Base-by-base conservation (phyloP, 1,140 invertebrate genomes). In the Drosophila rhopaloa region DNA sequence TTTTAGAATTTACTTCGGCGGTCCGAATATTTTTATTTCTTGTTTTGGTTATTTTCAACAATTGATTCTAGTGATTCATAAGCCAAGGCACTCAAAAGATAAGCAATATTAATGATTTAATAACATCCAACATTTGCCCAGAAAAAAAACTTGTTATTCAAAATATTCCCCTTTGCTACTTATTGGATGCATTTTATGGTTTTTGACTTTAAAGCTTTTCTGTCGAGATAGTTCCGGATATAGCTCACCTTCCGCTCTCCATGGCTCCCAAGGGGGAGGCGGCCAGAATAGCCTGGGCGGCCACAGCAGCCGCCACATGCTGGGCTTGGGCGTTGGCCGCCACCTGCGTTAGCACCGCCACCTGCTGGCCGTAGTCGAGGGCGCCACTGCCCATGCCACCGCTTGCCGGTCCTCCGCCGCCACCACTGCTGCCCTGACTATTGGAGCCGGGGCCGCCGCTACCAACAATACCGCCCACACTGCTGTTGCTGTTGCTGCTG, bases 211-310 rank as follows among this genome's bases (percentile, higher is more conserved):
- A 19, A 1, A 19, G 19, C 37, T 37, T 37, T 38, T 10, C 29
- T 32, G 29, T 2, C 37, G 37, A 3, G 10, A 3, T 38, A 38
- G 9, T 5, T 11, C 0, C 37, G 29, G 7, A 2, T 32, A 47
- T 10, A 24, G 66, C 79, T 75, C 53, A 91, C 91, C 91, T 80
- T 35, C 91, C 91, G 29, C 91, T 91, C 60, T 92, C 91, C 84
- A 92, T 90, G 67, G 82, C 81, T 44, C 83, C 91, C 48, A 89
- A 44, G n/a, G 83, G 84, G 14, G 90, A 85, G 32, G 90, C 72
- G 8, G 73, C 70, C 37, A 93, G 51, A n/a, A 76, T 66, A n/a
- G 63, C 70, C 38, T 67, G 84, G 4, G 79, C 81, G 70, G 92
- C 76, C 77, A 83, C 81, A 79, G 92, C 76, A 83, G 80, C 48